Conservation (phyloP, 2,113 vertebrate species). For the Melanotaenia duboulayi region DNA sequence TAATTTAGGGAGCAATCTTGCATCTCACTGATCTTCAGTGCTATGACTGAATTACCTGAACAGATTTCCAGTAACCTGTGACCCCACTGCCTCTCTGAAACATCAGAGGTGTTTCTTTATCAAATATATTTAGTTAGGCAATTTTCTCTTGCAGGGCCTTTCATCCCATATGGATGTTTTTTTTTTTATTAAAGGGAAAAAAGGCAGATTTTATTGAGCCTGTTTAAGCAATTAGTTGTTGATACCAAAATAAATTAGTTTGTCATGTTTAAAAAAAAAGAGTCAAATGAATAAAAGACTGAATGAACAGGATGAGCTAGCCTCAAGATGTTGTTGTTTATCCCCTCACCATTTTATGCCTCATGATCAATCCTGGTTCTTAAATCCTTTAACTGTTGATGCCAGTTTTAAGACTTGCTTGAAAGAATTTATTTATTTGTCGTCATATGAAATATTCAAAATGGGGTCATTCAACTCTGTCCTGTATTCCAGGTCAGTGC, state of each 20-base stretch:
- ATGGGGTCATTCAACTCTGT: constrained; percentile 26
- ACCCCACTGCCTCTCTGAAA: constrained; percentile 37
- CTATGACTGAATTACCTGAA: constrained; percentile 45
- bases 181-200: constrained; percentile 18
- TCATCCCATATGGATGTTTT: constrained; percentile 53
- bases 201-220: constrained; percentile 24
- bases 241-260: constrained; percentile 20
- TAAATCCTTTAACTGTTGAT: constrained; percentile 30
- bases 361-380: constrained; percentile 43
- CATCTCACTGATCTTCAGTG: constrained; percentile 43
- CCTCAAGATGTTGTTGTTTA: constrained; percentile 23
- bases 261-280: constrained; percentile 27
- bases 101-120: constrained; percentile 42
- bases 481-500: constrained; percentile 44
- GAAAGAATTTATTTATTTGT: constrained; percentile 28
- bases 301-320: constrained; percentile 22
- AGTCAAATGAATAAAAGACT: constrained; percentile 10
- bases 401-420: constrained; percentile 33
- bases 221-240: constrained; percentile 33
- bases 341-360: constrained; percentile 2
- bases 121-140: constrained; percentile 43
- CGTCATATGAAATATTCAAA: constrained; percentile 45
- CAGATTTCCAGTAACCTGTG: constrained; percentile 37
- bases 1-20: constrained; percentile 27
- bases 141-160: constrained; percentile 54